Evolutionary conservation across 2,113 vertebrate genomes (phyloP), one percentile per base, ranked within the genome.

Genomic region (Shinisaurus crocodilurus): DNA sequence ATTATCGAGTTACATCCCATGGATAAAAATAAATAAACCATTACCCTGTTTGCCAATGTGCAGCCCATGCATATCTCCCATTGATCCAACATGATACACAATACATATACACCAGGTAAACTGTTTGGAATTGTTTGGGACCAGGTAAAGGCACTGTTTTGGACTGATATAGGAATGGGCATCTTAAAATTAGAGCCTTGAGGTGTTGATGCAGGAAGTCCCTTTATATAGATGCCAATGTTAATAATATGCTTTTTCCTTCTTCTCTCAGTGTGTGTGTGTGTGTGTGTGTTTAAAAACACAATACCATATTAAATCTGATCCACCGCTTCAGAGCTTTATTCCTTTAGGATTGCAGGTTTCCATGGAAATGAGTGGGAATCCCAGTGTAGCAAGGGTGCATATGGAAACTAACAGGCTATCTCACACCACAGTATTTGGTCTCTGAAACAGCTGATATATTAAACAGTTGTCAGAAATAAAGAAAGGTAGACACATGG

Each of bases 291-390:
- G n/a, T 50, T n/a, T 54, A 54, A 86, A 29, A 25, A 54, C 34
- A 77, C 43, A 80, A 50, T 57, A 57, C 40, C 27, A 25, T 25
- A 86, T 72, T 92, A 67, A 91, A 93, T 89, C 1, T 89, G 2
- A 87, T 90, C 86, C 88, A 81, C 20, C 89, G 93, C 86, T 94
- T 89, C 77, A 70, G 74, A 81, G 93, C 57, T 95, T 88, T 90
- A 93, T 88, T 89, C 60, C 86, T 89, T 43, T 81, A 91, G 63
- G 84, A 89, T 93, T 81, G 63, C 76, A 88, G 89, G 92, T 96
- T 96, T 96, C 95, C 91, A 95, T 93, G 93, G 96, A 93, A 95
- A 96, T 92, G 57, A 91, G 82, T 86, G 91, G 90, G 92, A 95
- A 94, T 94, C 94, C 93, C 94, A 92, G 79, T 23, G 82, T 85